These are phyloP conservation scores for Zaprionus bogoriensis DNA, from an alignment of 2,888 invertebrate genomes.

Conservation along the genomic window DNA sequence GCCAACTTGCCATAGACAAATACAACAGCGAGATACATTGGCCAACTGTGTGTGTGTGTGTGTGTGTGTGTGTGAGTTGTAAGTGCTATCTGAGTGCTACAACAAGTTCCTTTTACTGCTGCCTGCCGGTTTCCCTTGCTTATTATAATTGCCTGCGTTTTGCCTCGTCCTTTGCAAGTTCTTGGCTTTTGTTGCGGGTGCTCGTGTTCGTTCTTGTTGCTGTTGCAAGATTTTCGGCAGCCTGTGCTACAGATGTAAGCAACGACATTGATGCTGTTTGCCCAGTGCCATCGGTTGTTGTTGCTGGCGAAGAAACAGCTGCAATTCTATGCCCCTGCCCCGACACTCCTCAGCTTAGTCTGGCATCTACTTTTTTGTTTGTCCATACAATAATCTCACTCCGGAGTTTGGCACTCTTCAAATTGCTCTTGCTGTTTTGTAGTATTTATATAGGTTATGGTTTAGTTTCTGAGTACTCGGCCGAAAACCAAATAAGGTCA, in stretches of 20 bases:
- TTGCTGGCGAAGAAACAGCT: constrained; percentile 3
- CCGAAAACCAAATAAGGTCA: not conserved
- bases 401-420: constrained; percentile 19
- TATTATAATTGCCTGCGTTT: constrained; percentile 74
- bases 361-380: constrained; percentile 3
- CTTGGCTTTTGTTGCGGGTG: constrained; percentile 45
- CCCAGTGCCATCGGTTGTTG: constrained; percentile 14
- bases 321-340: not conserved
- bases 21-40: constrained; percentile 48
- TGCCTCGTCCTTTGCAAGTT: constrained; percentile 37
- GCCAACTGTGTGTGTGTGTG: constrained; percentile 19
- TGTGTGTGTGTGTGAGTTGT: constrained; percentile 19
- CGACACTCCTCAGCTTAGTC: not conserved
- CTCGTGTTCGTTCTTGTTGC: constrained; percentile 36
- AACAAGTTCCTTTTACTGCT: constrained; percentile 56
- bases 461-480: constrained; percentile 6
- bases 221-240: constrained; percentile 41
- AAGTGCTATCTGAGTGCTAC: constrained; percentile 53
- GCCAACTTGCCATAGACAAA: constrained; percentile 70
- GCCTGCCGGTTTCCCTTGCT: constrained; percentile 47
- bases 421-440: constrained; percentile 22
- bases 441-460: constrained; percentile 6
- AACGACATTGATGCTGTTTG: constrained; percentile 57
- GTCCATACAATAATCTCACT: constrained; percentile 3
- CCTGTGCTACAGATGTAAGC: constrained; percentile 62